A percentile compares a stretch with the other conserved stretches of the same genome.
phyloP scores from a whole-genome alignment of 2,888 invertebrate genomes.

The Congeria kusceri region DNA sequence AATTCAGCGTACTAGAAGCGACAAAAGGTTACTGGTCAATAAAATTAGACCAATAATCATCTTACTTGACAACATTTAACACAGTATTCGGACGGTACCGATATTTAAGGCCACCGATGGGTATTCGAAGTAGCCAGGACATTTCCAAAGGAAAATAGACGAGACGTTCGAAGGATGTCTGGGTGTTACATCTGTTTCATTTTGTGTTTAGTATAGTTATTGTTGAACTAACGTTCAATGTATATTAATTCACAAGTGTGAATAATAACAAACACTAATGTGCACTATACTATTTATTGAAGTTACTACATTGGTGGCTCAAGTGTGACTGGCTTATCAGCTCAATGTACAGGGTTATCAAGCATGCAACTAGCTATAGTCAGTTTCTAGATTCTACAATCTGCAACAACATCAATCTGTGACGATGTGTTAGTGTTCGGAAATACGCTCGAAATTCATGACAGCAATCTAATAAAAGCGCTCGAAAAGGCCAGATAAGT shows the following conservation, averaged over 20 bases:
- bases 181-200: no score
- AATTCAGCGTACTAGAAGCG: not conserved
- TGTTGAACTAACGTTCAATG: no score
- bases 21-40: not conserved
- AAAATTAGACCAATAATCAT: not conserved
- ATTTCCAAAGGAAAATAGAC: not conserved
- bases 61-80: not conserved
- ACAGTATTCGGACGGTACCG: not conserved
- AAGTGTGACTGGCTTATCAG: no score
- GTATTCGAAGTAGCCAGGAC: not conserved
- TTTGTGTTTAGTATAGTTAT: no score
- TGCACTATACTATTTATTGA: no score
- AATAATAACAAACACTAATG: no score
- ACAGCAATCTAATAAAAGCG: not conserved
- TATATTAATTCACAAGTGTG: no score
- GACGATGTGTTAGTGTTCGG: not conserved
- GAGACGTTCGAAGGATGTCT: not conserved
- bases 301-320: no score
- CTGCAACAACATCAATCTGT: not conserved
- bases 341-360: no score
- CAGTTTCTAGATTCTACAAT: no score
- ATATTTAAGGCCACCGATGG: not conserved
- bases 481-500: not conserved
- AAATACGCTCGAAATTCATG: not conserved
- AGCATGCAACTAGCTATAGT: no score